Evolutionary conservation across 2,888 invertebrate genomes (phyloP).

Genomic region (Prosopocoilus inquinatus): DNA sequence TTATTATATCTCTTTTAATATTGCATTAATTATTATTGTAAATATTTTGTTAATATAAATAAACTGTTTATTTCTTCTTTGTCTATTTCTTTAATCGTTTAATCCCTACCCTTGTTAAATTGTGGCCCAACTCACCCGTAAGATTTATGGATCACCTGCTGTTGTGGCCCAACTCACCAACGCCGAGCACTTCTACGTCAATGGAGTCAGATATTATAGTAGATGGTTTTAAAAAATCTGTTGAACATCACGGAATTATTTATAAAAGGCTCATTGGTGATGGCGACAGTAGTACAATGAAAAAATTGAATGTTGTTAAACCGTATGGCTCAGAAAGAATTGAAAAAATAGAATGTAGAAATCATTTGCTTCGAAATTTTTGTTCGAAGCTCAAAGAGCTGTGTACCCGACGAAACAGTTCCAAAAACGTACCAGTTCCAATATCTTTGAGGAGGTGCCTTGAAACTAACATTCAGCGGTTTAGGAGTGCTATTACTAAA

Average conservation of each 20-base stretch:
- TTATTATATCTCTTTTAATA: too few relatives aligned
- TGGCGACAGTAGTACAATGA: not conserved
- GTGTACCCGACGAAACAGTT: not conserved
- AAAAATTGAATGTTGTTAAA: not conserved
- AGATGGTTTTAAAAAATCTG: not conserved
- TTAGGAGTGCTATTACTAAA: not conserved
- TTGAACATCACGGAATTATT: not conserved
- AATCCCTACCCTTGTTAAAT: too few relatives aligned
- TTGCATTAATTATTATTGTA: too few relatives aligned
- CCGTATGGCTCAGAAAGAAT: too few relatives aligned
- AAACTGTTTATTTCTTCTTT: too few relatives aligned
- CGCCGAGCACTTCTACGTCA: not conserved
- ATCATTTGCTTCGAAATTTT: not conserved
- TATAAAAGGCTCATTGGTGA: not conserved
- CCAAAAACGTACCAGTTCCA: not conserved
- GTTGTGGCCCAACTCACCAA: too few relatives aligned
- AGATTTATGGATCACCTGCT: too few relatives aligned
- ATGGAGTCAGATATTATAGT: not conserved
- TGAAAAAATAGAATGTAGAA: not conserved
- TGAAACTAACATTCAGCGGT: not conserved
- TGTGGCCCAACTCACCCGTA: too few relatives aligned
- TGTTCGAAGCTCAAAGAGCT: not conserved
- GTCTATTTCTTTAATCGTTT: too few relatives aligned
- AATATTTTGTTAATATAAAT: too few relatives aligned
- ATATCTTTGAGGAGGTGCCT: not conserved